phyloP scores from a whole-genome alignment of 2,113 vertebrate genomes.

The Narcine bancroftii region DNA sequence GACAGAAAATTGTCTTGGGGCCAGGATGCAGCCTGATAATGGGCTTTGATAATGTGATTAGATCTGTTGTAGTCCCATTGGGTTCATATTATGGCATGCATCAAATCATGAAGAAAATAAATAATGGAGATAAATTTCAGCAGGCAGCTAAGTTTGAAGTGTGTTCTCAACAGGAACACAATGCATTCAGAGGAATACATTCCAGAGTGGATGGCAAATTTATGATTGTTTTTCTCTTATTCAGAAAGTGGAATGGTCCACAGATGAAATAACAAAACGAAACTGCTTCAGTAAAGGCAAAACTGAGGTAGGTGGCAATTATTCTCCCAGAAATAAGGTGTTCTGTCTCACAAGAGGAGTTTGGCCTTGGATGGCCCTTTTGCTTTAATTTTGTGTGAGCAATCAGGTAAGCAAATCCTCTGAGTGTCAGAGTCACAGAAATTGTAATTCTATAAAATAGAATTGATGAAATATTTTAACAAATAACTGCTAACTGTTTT shows the following conservation, averaged over 20 bases:
- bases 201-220: not conserved
- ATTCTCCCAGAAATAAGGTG: not conserved
- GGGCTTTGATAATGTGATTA: too few species aligned
- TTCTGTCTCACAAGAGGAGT: not conserved
- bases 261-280: slow-evolving; percentile 85
- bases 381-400: not conserved
- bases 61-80: too few species aligned
- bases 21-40: too few species aligned
- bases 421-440: not conserved
- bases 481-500: not conserved
- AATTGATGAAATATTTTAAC: not conserved
- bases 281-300: slow-evolving; percentile 94
- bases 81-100: too few species aligned
- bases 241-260: slow-evolving; percentile 85
- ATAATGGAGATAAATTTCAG: too few species aligned
- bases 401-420: not conserved
- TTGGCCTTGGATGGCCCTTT: not conserved
- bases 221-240: slow-evolving; percentile 39
- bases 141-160: too few species aligned
- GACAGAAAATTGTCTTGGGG: too few species aligned
- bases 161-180: too few species aligned
- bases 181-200: not conserved
- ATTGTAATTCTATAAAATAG: not conserved
- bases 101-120: too few species aligned
- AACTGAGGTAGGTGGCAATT: slow-evolving; percentile 71